Conservation (phyloP, 2,888 invertebrate species). For the Diachrysia chrysitis region DNA sequence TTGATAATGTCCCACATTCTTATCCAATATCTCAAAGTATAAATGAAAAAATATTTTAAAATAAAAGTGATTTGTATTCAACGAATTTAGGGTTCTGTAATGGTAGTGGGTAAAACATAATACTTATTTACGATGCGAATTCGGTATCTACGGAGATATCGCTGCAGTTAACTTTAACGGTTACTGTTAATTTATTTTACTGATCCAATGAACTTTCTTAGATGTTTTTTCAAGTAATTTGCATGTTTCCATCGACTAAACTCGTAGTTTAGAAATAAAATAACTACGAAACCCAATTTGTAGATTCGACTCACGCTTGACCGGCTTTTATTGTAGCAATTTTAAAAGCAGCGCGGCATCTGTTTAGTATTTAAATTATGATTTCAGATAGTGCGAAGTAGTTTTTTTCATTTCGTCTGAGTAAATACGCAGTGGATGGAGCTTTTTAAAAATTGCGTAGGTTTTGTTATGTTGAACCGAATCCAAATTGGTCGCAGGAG, state of each 20-base stretch:
- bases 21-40: slow-evolving; percentile 30
- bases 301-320: slow-evolving; percentile 16
- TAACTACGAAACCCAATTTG: slow-evolving; percentile 12
- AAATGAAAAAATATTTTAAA: slow-evolving; percentile 37
- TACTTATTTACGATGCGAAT: background rate
- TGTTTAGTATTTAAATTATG: slow-evolving; percentile 51
- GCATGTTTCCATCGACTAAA: too few species aligned
- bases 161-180: background rate
- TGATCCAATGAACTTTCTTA: background rate
- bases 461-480: slow-evolving; percentile 68
- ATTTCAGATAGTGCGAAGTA: slow-evolving; percentile 45
- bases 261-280: background rate
- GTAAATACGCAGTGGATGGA: slow-evolving; percentile 38
- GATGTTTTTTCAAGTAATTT: background rate
- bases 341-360: slow-evolving; percentile 33
- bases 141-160: background rate
- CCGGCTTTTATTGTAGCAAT: slow-evolving; percentile 25
- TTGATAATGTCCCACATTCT: slow-evolving; percentile 24
- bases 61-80: slow-evolving; percentile 28
- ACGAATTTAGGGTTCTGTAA: slow-evolving; percentile 31
- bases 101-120: slow-evolving; percentile 8
- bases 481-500: slow-evolving; percentile 70
- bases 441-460: slow-evolving; percentile 64
- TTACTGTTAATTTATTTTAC: slow-evolving; percentile 6
- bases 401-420: slow-evolving; percentile 47